Conservation (phyloP, 2,113 vertebrate genomes). For the Pollimyrus isidori region DNA sequence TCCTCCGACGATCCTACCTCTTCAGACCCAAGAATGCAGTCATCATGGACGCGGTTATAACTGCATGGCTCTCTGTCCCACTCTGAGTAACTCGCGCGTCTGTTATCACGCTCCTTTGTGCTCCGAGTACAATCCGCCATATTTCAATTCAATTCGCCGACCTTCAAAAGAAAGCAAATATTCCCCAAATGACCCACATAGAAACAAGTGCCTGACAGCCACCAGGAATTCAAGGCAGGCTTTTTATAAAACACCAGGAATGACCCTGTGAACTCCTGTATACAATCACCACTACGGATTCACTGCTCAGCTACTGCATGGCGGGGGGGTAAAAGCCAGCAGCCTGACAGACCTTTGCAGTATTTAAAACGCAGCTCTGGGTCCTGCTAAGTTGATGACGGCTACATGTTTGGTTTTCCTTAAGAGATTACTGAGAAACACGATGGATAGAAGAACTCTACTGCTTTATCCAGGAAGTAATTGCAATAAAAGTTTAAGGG, state of each 20-base stretch:
- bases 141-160: background rate
- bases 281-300: conserved; percentile 4
- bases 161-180: background rate
- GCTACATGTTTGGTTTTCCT: background rate
- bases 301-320: background rate
- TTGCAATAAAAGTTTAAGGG: background rate
- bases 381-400: background rate
- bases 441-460: background rate
- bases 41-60: background rate
- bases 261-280: background rate
- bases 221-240: background rate
- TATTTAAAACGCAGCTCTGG: background rate
- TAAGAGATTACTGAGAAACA: background rate
- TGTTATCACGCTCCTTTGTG: background rate
- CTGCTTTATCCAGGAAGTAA: background rate
- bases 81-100: background rate
- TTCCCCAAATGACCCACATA: background rate
- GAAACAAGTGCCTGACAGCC: background rate
- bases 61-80: background rate
- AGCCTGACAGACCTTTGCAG: background rate
- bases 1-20: background rate
- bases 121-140: background rate
- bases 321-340: background rate
- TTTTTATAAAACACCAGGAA: background rate
- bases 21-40: background rate